These are phyloP conservation scores for Anguilla rostrata DNA, from an alignment of 2,113 vertebrate species.

Conservation along the genomic window DNA sequence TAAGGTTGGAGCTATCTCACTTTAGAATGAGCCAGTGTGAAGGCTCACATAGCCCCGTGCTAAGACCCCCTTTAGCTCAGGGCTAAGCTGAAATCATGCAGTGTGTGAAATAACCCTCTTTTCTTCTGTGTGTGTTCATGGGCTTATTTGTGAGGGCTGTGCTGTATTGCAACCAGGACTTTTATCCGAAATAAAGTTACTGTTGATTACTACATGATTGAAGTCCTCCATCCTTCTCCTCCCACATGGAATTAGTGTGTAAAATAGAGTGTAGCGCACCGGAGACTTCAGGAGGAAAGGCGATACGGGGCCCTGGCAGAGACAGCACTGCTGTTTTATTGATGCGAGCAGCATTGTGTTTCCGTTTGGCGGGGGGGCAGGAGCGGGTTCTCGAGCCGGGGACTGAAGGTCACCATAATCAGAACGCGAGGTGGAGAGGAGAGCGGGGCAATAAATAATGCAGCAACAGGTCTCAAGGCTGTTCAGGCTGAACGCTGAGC, in stretches of 20 bases:
- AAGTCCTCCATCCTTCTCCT: background rate
- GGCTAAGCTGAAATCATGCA: too few relatives aligned
- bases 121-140: too few relatives aligned
- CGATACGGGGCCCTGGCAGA: background rate
- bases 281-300: background rate
- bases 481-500: background rate
- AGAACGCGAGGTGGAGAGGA: conserved; percentile 6
- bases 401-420: background rate
- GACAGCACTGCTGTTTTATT: conserved; percentile 13
- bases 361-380: background rate
- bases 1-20: too few relatives aligned
- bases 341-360: conserved; percentile 6
- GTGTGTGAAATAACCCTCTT: too few relatives aligned
- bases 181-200: background rate
- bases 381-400: background rate
- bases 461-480: conserved; percentile 10
- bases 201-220: background rate
- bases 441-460: conserved; percentile 49
- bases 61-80: too few relatives aligned
- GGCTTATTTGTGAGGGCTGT: too few relatives aligned
- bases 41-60: too few relatives aligned
- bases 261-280: background rate
- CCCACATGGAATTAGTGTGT: background rate
- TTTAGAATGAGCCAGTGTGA: too few relatives aligned
- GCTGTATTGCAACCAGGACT: too few relatives aligned